Percentiles rank a stretch among this genome's conserved stretches.
Conservation (phyloP, 92 coral and sea anemone genomes). For the Bergia puertoricense region DNA sequence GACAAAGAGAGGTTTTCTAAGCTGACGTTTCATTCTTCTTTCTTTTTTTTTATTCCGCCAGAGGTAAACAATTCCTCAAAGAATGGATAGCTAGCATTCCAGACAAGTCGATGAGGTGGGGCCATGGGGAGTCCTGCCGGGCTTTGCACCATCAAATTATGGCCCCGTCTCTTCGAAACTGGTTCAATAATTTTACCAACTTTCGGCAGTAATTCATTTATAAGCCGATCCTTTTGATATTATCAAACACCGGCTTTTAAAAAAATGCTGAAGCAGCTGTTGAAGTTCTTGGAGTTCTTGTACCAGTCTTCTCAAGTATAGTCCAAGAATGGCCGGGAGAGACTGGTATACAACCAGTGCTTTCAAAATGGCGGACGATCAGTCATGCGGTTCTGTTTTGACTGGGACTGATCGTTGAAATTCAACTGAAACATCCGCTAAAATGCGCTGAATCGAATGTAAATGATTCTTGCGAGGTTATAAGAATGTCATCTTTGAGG, state of each 20-base stretch:
- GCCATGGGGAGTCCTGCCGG: neutral
- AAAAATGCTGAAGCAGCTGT: neutral
- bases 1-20: neutral
- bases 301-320: neutral
- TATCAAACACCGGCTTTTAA: neutral
- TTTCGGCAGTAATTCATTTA: neutral
- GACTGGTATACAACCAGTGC: neutral
- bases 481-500: neutral
- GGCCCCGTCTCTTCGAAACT: neutral
- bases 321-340: neutral
- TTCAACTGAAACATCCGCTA: neutral
- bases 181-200: neutral
- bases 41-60: neutral
- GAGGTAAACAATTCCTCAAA: constrained; percentile 2
- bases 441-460: neutral
- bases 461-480: neutral
- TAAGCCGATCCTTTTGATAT: neutral
- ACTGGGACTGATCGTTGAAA: neutral
- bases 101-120: neutral
- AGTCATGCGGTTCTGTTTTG: too few species aligned
- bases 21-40: neutral
- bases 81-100: neutral
- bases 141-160: neutral
- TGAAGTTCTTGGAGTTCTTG: neutral
- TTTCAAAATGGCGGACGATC: constrained; percentile 12